Percentiles rank a stretch among this genome's conserved stretches.
These are phyloP conservation scores for Chaitophorus viminalis DNA, from an alignment of 2,888 invertebrate genomes.

Conservation along the genomic window DNA sequence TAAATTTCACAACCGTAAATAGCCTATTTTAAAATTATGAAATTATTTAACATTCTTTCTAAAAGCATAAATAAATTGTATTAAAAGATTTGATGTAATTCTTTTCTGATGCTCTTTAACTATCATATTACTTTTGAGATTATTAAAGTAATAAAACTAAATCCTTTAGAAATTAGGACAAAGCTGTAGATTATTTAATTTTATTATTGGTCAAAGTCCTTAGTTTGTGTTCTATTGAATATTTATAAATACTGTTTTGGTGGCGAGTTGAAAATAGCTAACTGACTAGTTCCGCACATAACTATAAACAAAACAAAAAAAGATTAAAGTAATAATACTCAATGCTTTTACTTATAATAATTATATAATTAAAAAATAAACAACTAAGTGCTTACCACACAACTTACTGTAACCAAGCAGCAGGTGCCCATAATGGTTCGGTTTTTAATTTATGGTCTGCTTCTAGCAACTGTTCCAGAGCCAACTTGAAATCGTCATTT, in stretches of 20 bases:
- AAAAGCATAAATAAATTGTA: slow-evolving; percentile 51
- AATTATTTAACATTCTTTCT: slow-evolving; percentile 26
- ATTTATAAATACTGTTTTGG: slow-evolving; percentile 51
- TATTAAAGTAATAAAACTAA: slow-evolving; percentile 37
- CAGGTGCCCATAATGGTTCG: slow-evolving; percentile 95
- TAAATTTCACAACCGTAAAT: slow-evolving; percentile 52
- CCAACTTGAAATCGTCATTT: slow-evolving; percentile 88
- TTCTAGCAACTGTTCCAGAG: slow-evolving; percentile 85
- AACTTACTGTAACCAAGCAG: slow-evolving; percentile 87
- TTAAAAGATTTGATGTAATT: slow-evolving; percentile 6
- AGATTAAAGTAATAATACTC: not conserved
- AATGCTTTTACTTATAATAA: not conserved
- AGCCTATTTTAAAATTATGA: slow-evolving; percentile 36
- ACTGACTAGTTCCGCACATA: slow-evolving; percentile 32
- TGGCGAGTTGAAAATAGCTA: slow-evolving; percentile 23
- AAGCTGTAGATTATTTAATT: not conserved
- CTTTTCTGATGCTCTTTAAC: not conserved
- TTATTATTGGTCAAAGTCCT: slow-evolving; percentile 27
- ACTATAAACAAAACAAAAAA: slow-evolving; percentile 20
- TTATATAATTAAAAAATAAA: not conserved
- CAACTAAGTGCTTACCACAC: not conserved
- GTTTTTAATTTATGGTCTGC: slow-evolving; percentile 86
- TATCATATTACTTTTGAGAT: slow-evolving; percentile 3
- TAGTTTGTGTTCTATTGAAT: slow-evolving; percentile 25
- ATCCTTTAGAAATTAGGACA: slow-evolving; percentile 16